Percentiles rank a stretch among this genome's conserved stretches.
These are phyloP conservation scores for Phyllotreta striolata DNA, from an alignment of 2,888 invertebrate genomes.

Conservation along the genomic window DNA sequence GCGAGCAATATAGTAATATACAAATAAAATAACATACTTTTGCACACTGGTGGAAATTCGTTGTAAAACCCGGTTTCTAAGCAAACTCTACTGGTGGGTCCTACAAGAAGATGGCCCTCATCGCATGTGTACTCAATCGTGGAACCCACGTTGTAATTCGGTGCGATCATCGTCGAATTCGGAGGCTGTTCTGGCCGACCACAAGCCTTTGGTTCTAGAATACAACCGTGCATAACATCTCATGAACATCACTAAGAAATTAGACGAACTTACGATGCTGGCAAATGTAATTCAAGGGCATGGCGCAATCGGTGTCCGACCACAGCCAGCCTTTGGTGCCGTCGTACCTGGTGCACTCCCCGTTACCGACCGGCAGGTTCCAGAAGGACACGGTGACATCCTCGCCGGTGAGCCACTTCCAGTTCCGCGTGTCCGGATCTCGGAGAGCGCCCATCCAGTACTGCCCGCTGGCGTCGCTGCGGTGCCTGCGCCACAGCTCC, in stretches of 20 bases:
- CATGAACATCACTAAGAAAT: too few species aligned
- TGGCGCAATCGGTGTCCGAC: conserved; percentile 90
- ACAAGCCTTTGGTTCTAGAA: conserved; percentile 85
- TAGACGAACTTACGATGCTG: conserved; percentile 81
- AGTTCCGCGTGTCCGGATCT: conserved; percentile 69
- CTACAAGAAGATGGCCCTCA: conserved; percentile 85
- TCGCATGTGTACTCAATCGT: conserved; percentile 86
- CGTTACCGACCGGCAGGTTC: conserved; percentile 85
- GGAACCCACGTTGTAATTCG: conserved; percentile 82
- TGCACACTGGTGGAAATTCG: conserved; percentile 92
- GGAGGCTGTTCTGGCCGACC: conserved; percentile 93
- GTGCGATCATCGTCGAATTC: conserved; percentile 85
- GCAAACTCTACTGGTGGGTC: conserved; percentile 83
- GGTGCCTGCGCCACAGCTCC: conserved; percentile 91
- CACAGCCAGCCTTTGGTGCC: conserved; percentile 95
- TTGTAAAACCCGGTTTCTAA: conserved; percentile 92
- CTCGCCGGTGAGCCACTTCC: conserved; percentile 91
- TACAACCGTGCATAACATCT: conserved; percentile 1
- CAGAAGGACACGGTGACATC: conserved; percentile 91
- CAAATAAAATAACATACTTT: conserved; percentile 71
- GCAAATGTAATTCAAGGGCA: conserved; percentile 87
- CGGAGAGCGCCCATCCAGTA: conserved; percentile 95
- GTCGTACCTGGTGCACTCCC: conserved; percentile 89
- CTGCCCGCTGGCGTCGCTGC: conserved; percentile 89
- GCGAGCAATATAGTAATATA: neutral